Base-by-base conservation (phyloP, 2,113 vertebrate species). In the Drymodes brunneopygia region DNA sequence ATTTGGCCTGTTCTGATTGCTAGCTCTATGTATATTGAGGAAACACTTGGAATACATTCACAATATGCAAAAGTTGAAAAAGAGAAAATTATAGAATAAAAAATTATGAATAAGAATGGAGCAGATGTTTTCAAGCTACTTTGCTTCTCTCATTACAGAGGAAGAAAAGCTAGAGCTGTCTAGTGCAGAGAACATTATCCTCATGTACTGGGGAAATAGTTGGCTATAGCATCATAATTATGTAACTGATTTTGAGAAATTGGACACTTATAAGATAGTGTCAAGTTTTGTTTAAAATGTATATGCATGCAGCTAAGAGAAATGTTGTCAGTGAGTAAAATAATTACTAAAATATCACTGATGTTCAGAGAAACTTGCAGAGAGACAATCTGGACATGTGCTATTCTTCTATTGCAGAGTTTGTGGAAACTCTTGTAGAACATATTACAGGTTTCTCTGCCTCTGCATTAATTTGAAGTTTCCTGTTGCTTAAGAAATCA, bases 141-240 rank as follows among this genome's bases (percentile, higher is more conserved):
- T 92, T 94, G 48, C 67, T 92, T 73, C 67, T 88, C 12, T 88
- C 29, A 66, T 92, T 94, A 24, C 58, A 88, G 74, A 95, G 71
- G 50, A 91, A 69, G 70, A 62, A 64, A 73, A 80, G 36, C 50
- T 70, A 89, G 78, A 91, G 29, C 84, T 90, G n/a, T 78, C 58
- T 94, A 94, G 71, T 62, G 56, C 81, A 95, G 81, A 77, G 71
- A 81, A 45, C 38, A 8, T 61, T 2, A 60, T 44, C 36, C 36
- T 94, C 3, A 0, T 56, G 22, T 88, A 17, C 40, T 88, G 92
- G 87, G 75, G 79, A 64, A 74, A 81, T 40, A 74, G 28, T 81
- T 88, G 90, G 71, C 47, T 95, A 9, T 77, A 78, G 36, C 24
- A 58, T 70, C 48, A 22, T 71, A 35, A 56, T 67, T 81, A 65